A percentile compares a stretch with the other conserved stretches of the same genome.
These are phyloP conservation scores for Acanthiza pusilla DNA, from an alignment of 2,797 vertebrate species.

Conservation along the genomic window DNA sequence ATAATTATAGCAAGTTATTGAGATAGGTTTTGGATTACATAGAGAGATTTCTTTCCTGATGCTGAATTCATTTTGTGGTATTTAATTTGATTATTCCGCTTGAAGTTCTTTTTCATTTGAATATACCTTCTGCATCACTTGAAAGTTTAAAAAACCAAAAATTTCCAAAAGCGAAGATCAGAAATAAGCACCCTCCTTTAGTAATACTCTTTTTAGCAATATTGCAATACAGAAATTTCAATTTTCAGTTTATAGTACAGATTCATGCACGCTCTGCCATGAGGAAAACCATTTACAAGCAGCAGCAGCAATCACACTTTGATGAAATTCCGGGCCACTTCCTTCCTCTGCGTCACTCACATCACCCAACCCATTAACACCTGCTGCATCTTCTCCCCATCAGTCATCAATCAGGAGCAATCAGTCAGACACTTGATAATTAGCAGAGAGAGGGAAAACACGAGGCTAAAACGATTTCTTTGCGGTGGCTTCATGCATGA, in stretches of 20 bases:
- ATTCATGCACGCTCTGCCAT: neutral
- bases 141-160: slow-evolving; percentile 14
- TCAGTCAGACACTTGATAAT: slow-evolving; percentile 74
- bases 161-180: neutral
- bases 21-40: neutral
- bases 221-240: neutral
- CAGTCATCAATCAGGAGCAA: slow-evolving; percentile 67
- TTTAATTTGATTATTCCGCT: neutral
- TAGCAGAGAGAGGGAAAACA: slow-evolving; percentile 57
- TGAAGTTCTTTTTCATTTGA: slow-evolving; percentile 10
- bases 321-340: neutral
- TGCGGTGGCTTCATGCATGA: slow-evolving; percentile 41
- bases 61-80: neutral
- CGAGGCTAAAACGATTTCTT: slow-evolving; percentile 62
- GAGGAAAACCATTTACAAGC: neutral
- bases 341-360: slow-evolving; percentile 10
- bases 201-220: neutral
- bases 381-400: slow-evolving; percentile 48
- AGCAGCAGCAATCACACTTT: neutral
- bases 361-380: slow-evolving; percentile 42
- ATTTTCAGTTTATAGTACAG: slow-evolving; percentile 25
- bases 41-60: neutral
- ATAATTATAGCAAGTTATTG: neutral
- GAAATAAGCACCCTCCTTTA: neutral
- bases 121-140: neutral